These are phyloP conservation scores for Camptogramma bilineatum DNA, from an alignment of 2,888 invertebrate species.

Conservation along the genomic window DNA sequence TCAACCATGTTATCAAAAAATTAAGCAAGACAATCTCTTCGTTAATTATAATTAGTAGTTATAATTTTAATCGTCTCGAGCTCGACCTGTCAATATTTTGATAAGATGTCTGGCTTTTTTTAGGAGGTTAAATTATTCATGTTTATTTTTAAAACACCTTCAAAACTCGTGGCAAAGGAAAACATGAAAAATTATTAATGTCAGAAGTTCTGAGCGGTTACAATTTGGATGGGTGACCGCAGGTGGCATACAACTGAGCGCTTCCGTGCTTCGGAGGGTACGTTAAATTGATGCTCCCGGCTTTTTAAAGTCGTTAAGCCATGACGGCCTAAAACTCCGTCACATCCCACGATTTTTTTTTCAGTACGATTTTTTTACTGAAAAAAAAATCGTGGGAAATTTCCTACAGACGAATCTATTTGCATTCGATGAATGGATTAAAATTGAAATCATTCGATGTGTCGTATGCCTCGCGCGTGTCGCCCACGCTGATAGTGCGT, in stretches of 20 bases:
- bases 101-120: conserved; percentile 21
- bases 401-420: conserved; percentile 2
- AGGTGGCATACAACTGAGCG: too few relatives aligned
- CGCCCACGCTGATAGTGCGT: conserved; percentile 28
- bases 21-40: conserved; percentile 6
- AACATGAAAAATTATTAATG: too few relatives aligned
- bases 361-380: too few relatives aligned
- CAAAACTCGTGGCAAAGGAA: background rate
- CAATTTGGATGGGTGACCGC: too few relatives aligned
- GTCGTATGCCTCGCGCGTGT: conserved; percentile 23
- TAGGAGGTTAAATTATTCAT: conserved; percentile 1
- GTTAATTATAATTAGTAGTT: conserved; percentile 13
- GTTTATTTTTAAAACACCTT: background rate
- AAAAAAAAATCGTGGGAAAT: conserved; percentile 20
- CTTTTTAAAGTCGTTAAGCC: too few relatives aligned
- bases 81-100: conserved; percentile 11
- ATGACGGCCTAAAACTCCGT: too few relatives aligned
- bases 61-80: conserved; percentile 19
- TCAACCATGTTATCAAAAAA: too few relatives aligned
- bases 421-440: conserved; percentile 20
- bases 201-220: too few relatives aligned
- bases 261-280: too few relatives aligned
- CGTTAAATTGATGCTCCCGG: too few relatives aligned
- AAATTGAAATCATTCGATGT: conserved; percentile 23
- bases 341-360: too few relatives aligned